Base-by-base conservation (phyloP, 2,797 vertebrate species). In the Trematomus bernacchii region DNA sequence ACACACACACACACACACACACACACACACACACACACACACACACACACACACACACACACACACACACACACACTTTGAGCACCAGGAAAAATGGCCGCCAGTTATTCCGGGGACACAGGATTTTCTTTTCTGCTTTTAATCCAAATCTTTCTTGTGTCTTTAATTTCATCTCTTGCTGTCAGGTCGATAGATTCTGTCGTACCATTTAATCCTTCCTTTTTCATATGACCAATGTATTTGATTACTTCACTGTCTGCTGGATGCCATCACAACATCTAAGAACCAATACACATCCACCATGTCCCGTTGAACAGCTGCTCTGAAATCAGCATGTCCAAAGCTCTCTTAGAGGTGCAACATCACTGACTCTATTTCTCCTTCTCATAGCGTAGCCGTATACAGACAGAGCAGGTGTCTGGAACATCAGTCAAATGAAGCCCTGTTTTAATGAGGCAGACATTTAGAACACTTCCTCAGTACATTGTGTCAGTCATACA, bases 401-500 rank as follows among this genome's bases (percentile, higher is more conserved):
- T 5, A 0, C 27, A 27, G 27, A 27, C 5, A 27, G 27, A 27
- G 27, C 18, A 59, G 15, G n/a, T n/a, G 52, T 44, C 27, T 40
- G 16, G 79, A 62, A 71, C 14, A 30, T 65, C 53, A 66, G 67
- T 72, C 58, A 70, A 73, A 72, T 71, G 19, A 71, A 80, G 40
- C 46, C 55, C 42, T 63, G 57, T 72, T 86, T 79, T 77, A 80
- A 79, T 79, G 30, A 54, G 53, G 82, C 66, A 82, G 64, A 74
- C 50, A 79, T 66, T 65, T 60, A 23, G 23, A 80, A 71, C 51
- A 66, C 14, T 76, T 63, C 54, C 18, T 71, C 52, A 66, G 30
- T 65, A 71, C 76, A 84, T 58, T 54, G 54, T 52, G 44, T 55
- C 37, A 70, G 61, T 61, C 48, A 59, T 62, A 64, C 18, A 61